Percentiles rank a stretch among this genome's conserved stretches.
Evolutionary conservation across 2,797 vertebrate genomes (phyloP).

Genomic region (Sebastes minor): DNA sequence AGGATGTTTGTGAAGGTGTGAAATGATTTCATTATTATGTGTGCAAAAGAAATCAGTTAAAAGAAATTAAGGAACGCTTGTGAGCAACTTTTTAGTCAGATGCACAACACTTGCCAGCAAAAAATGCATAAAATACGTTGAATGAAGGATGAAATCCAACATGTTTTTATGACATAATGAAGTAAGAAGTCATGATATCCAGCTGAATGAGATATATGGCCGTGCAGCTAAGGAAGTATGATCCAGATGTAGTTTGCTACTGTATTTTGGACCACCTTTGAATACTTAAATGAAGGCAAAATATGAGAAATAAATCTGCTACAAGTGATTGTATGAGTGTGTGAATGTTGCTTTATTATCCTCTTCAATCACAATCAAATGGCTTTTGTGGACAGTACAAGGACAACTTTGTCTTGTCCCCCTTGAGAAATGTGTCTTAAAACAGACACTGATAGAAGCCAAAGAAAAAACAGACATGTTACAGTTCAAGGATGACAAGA

Average conservation of each 20-base stretch:
- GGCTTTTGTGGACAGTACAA: not conserved
- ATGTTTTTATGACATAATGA: conserved; percentile 15
- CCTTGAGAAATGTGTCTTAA: not conserved
- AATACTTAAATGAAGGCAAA: conserved; percentile 59
- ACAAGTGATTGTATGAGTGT: not conserved
- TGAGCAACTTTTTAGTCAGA: conserved; percentile 29
- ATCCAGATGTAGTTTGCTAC: conserved; percentile 7
- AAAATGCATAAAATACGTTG: not conserved
- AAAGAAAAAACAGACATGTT: not conserved
- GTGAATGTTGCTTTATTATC: not conserved
- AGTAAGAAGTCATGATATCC: conserved; percentile 2
- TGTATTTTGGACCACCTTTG: conserved; percentile 43
- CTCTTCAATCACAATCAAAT: not conserved
- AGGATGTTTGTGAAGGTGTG: conserved; percentile 62
- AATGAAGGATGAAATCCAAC: conserved; percentile 60
- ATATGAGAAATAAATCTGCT: conserved; percentile 60
- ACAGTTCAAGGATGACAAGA: not conserved
- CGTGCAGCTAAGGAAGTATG: not conserved
- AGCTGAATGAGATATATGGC: conserved; percentile 7
- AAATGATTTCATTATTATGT: conserved; percentile 18
- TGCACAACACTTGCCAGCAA: conserved; percentile 20
- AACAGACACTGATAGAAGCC: not conserved
- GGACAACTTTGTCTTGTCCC: not conserved
- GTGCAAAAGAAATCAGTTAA: conserved; percentile 23
- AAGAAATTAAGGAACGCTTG: conserved; percentile 15